phyloP scores from a whole-genome alignment of 1,140 invertebrate species.

The Temnothorax longispinosus region DNA sequence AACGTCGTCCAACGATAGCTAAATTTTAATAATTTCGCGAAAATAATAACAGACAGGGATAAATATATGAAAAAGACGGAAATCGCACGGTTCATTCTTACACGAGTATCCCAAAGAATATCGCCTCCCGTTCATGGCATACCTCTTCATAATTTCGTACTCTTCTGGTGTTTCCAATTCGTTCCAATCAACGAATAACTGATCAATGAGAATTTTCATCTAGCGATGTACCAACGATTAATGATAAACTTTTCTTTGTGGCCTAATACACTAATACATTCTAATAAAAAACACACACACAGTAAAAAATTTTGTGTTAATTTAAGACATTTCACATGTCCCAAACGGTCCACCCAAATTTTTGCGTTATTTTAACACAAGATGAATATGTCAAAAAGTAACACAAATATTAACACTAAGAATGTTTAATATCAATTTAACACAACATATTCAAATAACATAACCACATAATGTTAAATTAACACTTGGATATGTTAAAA shows the following conservation, averaged over 20 bases:
- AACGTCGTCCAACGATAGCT: background rate
- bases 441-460: too few relatives aligned
- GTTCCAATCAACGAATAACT: slow-evolving; percentile 29
- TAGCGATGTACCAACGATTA: background rate
- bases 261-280: background rate
- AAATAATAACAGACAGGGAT: background rate
- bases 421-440: too few relatives aligned
- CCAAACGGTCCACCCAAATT: too few relatives aligned
- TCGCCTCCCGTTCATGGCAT: slow-evolving; percentile 11
- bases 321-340: too few relatives aligned
- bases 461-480: too few relatives aligned
- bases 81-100: background rate
- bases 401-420: too few relatives aligned
- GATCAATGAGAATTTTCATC: slow-evolving; percentile 48
- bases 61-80: background rate
- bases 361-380: too few relatives aligned
- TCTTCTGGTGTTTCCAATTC: slow-evolving; percentile 33
- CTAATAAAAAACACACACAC: background rate
- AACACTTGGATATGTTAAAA: too few relatives aligned
- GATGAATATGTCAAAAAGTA: too few relatives aligned
- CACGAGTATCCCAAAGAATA: slow-evolving; percentile 23
- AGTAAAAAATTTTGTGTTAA: too few relatives aligned
- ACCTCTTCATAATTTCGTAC: slow-evolving; percentile 33
- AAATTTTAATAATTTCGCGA: background rate
- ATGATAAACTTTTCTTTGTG: background rate